These are phyloP conservation scores for Ceratothoa steindachneri DNA, from an alignment of 2,888 invertebrate species.

Conservation along the genomic window DNA sequence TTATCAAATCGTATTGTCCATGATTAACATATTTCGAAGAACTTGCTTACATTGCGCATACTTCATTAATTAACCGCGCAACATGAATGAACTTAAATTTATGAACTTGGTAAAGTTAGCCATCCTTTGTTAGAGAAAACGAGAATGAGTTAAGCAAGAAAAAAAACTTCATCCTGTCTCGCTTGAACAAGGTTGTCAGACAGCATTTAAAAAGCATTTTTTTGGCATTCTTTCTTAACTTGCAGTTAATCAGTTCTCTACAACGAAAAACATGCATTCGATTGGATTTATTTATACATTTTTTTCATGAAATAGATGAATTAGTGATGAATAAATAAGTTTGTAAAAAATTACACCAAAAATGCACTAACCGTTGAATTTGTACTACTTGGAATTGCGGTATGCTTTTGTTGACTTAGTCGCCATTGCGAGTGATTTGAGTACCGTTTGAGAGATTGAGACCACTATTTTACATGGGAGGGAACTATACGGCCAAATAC, in stretches of 20 bases:
- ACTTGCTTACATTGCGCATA: background rate
- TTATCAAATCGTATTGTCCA: background rate
- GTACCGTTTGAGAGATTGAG: background rate
- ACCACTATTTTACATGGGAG: too few species aligned
- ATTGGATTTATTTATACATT: background rate
- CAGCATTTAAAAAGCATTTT: background rate
- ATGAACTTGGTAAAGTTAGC: background rate
- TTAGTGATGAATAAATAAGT: background rate
- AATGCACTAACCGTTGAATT: too few species aligned
- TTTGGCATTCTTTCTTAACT: background rate
- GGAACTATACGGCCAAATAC: too few species aligned
- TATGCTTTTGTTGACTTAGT: background rate
- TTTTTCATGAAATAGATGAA: background rate
- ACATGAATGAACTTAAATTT: background rate
- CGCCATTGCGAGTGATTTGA: background rate
- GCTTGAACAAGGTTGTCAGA: background rate
- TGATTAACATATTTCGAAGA: background rate
- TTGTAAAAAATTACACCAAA: too few species aligned
- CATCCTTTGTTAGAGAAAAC: background rate
- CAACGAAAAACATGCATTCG: background rate
- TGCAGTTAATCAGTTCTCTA: background rate
- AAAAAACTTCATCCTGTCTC: background rate
- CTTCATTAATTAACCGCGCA: background rate
- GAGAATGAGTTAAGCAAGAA: background rate
- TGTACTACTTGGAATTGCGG: background rate